These are phyloP conservation scores for Galaxea fascicularis DNA, from an alignment of 92 coral and sea anemone genomes.

Conservation along the genomic window DNA sequence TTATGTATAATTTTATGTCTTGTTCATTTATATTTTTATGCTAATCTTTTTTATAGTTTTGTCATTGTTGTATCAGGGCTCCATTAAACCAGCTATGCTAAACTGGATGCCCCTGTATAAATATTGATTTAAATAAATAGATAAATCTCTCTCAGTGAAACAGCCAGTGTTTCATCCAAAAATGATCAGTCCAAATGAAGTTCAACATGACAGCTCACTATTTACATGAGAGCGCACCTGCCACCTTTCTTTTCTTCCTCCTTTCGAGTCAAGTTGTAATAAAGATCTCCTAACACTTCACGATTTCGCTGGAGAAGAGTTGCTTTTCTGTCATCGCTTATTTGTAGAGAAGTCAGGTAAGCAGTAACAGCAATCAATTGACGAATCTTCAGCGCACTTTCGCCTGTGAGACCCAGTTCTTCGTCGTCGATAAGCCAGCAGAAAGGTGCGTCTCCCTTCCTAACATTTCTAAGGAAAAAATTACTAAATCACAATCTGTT, in stretches of 20 bases:
- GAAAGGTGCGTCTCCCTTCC: constrained; percentile 34
- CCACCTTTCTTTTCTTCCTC: not conserved
- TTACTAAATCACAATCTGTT: not conserved
- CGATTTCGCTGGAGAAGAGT: constrained; percentile 13
- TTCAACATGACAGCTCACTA: not conserved
- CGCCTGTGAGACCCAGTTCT: constrained; percentile 21
- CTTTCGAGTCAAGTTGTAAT: not conserved
- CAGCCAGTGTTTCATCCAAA: no score
- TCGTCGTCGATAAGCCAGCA: constrained; percentile 74
- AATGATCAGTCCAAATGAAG: not conserved
- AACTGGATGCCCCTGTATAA: no score
- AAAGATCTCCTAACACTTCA: constrained; percentile 13
- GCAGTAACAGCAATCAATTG: constrained; percentile 35
- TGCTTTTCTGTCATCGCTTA: constrained; percentile 41
- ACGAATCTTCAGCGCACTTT: constrained; percentile 43
- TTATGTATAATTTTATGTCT: no score
- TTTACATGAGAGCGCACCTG: not conserved
- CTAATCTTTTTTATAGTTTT: no score
- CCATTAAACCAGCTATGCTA: no score
- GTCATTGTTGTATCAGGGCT: no score
- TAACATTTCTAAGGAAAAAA: constrained; percentile 14
- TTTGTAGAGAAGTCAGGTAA: constrained; percentile 33
- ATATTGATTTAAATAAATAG: no score
- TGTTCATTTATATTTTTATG: no score
- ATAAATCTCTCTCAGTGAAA: no score